Evolutionary conservation across 2,113 vertebrate genomes (phyloP).

Genomic region (Ictidomys tridecemlineatus): DNA sequence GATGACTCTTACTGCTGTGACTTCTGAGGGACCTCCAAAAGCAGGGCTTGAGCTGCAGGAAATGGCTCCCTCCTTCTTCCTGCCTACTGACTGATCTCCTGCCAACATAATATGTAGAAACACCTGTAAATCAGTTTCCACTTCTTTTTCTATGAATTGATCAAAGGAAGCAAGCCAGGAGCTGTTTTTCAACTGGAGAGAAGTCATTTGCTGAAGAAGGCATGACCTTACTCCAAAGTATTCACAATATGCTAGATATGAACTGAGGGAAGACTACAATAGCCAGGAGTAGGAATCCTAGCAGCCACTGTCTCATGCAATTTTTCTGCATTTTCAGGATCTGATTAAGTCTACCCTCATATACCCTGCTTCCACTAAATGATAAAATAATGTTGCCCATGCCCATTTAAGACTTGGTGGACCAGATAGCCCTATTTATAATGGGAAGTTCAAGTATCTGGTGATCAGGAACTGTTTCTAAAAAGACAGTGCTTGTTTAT

Average conservation of each 20-base stretch:
- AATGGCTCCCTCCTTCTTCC: neutral
- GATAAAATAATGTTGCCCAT: neutral
- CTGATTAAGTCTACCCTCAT: neutral
- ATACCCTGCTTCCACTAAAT: neutral
- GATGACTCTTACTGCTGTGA: neutral
- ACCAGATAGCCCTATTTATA: neutral
- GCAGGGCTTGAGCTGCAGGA: fast-evolving
- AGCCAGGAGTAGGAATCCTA: neutral
- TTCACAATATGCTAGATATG: neutral
- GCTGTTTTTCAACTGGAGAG: neutral
- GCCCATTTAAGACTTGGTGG: neutral
- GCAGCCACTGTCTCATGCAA: neutral
- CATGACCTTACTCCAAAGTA: neutral
- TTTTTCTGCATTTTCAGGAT: neutral
- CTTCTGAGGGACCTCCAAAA: neutral
- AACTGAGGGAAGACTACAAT: neutral
- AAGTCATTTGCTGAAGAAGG: neutral
- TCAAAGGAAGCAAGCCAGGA: neutral
- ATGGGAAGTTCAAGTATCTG: neutral
- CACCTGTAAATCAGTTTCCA: neutral
- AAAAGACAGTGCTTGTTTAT: neutral
- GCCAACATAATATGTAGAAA: neutral
- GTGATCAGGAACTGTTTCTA: neutral
- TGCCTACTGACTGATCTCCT: neutral
- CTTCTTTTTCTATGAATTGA: neutral